phyloP scores from a whole-genome alignment of 2,797 vertebrate genomes.

The Acanthis flammea region DNA sequence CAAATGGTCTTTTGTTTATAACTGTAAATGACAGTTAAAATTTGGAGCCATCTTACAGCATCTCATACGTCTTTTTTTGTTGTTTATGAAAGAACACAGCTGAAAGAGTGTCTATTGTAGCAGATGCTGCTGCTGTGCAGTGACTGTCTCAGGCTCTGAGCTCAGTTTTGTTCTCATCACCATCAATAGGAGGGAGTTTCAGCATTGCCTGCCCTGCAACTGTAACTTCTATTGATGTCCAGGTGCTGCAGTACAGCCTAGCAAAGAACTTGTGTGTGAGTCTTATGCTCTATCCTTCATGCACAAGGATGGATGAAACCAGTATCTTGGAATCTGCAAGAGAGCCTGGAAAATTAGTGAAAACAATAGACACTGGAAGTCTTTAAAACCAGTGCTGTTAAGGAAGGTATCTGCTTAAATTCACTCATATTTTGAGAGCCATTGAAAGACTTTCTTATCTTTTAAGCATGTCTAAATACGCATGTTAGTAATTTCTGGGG shows the following conservation, averaged over 20 bases:
- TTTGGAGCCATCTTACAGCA: not conserved
- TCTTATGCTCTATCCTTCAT: not conserved
- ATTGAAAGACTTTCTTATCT: not conserved
- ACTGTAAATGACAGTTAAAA: not conserved
- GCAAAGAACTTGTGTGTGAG: not conserved
- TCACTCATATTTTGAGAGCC: not conserved
- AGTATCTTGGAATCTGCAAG: not conserved
- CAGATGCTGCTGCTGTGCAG: not conserved
- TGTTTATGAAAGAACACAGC: not conserved
- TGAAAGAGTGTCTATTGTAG: constrained; percentile 1
- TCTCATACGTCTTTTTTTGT: not conserved
- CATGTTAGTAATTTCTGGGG: not conserved
- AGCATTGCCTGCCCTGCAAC: not conserved
- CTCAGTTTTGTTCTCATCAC: not conserved
- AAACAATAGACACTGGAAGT: not conserved
- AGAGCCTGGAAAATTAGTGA: not conserved
- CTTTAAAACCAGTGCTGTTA: not conserved
- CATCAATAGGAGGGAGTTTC: not conserved
- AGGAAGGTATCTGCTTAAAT: not conserved
- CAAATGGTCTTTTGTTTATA: not conserved
- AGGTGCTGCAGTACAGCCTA: not conserved
- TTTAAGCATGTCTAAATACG: not conserved
- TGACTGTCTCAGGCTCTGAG: not conserved
- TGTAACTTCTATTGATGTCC: not conserved
- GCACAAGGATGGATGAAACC: not conserved